Evolutionary conservation across 2,113 vertebrate species (phyloP).

Genomic region (Leptobrachium ailaonicum): DNA sequence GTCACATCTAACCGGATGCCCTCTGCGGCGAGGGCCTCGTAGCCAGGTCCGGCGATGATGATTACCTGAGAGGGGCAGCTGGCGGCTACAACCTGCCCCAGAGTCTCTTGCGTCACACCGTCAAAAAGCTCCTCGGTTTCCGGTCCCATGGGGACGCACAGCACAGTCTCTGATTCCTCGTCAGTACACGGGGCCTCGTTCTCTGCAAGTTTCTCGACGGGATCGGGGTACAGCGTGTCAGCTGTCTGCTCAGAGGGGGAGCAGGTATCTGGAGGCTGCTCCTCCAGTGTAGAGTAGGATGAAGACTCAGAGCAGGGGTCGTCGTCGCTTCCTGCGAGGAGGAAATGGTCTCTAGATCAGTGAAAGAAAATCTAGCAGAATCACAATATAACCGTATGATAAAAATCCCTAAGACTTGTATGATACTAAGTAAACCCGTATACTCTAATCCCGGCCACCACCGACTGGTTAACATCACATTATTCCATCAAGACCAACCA

Average conservation of each 20-base stretch:
- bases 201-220: conserved; percentile 43
- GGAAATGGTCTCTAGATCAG: not conserved
- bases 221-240: conserved; percentile 55
- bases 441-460: too few species aligned
- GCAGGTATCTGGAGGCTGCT: conserved; percentile 40
- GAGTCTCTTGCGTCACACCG: conserved; percentile 63
- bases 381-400: too few species aligned
- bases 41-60: conserved; percentile 83
- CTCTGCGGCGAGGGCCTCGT: conserved; percentile 78
- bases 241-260: conserved; percentile 37
- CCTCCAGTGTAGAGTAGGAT: conserved; percentile 53
- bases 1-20: conserved; percentile 81
- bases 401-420: too few species aligned
- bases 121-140: conserved; percentile 69
- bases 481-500: too few species aligned
- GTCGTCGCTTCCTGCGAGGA: conserved; percentile 54
- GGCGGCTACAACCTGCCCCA: conserved; percentile 73
- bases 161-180: conserved; percentile 60
- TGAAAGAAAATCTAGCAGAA: too few species aligned
- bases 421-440: too few species aligned
- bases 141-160: conserved; percentile 62
- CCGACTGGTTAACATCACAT: too few species aligned
- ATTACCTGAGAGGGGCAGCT: conserved; percentile 83
- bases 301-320: conserved; percentile 54
- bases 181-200: conserved; percentile 53